Evolutionary conservation across 2,113 vertebrate genomes (phyloP).

Genomic region (Mirza zaza): DNA sequence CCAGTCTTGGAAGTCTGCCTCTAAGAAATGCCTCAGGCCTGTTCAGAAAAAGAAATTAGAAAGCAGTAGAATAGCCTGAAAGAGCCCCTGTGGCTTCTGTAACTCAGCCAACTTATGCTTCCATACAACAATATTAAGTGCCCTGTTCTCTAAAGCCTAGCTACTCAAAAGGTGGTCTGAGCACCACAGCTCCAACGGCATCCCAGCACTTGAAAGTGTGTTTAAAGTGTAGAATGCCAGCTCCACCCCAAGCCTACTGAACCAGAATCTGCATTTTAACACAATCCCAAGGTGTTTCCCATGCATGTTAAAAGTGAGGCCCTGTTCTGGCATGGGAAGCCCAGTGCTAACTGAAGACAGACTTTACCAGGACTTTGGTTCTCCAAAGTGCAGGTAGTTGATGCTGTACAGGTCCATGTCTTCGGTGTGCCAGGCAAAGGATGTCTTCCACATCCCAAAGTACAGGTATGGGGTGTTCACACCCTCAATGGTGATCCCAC

Average conservation of each 20-base stretch:
- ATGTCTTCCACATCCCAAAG: slow-evolving; percentile 99
- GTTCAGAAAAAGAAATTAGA: slow-evolving; percentile 49
- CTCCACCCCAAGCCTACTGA: background rate
- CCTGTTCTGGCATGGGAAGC: background rate
- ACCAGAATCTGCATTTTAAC: background rate
- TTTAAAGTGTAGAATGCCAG: background rate
- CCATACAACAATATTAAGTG: fast-evolving
- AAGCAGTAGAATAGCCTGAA: background rate
- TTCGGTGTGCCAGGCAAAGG: slow-evolving; percentile 98
- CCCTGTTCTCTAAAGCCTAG: background rate
- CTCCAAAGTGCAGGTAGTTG: slow-evolving; percentile 97
- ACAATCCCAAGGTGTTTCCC: background rate
- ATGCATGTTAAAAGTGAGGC: background rate
- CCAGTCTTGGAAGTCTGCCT: slow-evolving; percentile 49
- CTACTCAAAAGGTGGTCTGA: background rate
- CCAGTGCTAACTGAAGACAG: background rate
- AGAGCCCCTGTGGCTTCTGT: background rate
- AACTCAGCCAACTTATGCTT: background rate
- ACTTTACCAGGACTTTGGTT: slow-evolving; percentile 96
- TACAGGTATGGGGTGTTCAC: slow-evolving; percentile 96
- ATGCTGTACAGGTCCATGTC: slow-evolving; percentile 99
- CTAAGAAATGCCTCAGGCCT: slow-evolving; percentile 54
- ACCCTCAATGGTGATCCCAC: slow-evolving; percentile 95
- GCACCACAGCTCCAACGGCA: background rate
- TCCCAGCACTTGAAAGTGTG: background rate